A percentile compares a stretch with the other conserved stretches of the same genome.
These are phyloP conservation scores for Xestia sexstrigata DNA, from an alignment of 2,888 invertebrate genomes.

Conservation along the genomic window DNA sequence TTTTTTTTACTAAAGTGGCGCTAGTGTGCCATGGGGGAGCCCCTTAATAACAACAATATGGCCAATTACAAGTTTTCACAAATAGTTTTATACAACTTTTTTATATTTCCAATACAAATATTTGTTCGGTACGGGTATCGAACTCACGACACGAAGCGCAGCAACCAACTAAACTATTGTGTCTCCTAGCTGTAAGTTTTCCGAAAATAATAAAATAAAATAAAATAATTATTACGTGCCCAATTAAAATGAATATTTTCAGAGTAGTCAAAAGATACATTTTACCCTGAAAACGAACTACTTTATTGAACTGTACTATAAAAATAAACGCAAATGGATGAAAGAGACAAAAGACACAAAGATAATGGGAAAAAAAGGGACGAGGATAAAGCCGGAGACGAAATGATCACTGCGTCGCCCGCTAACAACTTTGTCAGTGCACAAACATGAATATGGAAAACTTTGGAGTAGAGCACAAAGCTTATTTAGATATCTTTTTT, in stretches of 20 bases:
- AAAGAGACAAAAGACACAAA: constrained; percentile 39
- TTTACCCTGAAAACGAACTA: not conserved
- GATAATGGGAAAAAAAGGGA: constrained; percentile 43
- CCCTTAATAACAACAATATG: no score
- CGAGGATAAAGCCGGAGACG: constrained; percentile 60
- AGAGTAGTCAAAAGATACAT: not conserved
- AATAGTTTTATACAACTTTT: no score
- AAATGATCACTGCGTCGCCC: constrained; percentile 70
- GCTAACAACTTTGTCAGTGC: constrained; percentile 71
- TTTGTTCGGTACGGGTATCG: no score
- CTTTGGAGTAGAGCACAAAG: constrained; percentile 52
- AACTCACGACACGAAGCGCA: no score
- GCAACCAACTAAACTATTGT: no score
- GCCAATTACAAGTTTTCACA: no score
- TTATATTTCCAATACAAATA: no score
- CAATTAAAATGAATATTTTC: not conserved
- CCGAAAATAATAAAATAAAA: no score
- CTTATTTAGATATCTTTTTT: constrained; percentile 27
- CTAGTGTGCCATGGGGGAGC: no score
- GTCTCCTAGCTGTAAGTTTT: no score
- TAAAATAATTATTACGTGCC: no score
- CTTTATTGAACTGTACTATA: constrained; percentile 16
- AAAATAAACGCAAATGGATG: constrained; percentile 32
- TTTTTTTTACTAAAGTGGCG: no score
- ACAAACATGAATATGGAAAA: constrained; percentile 63